Percentiles rank a stretch among this genome's conserved stretches.
Evolutionary conservation across 1,140 invertebrate genomes (phyloP).

Genomic region (Drosophila baimaii): DNA sequence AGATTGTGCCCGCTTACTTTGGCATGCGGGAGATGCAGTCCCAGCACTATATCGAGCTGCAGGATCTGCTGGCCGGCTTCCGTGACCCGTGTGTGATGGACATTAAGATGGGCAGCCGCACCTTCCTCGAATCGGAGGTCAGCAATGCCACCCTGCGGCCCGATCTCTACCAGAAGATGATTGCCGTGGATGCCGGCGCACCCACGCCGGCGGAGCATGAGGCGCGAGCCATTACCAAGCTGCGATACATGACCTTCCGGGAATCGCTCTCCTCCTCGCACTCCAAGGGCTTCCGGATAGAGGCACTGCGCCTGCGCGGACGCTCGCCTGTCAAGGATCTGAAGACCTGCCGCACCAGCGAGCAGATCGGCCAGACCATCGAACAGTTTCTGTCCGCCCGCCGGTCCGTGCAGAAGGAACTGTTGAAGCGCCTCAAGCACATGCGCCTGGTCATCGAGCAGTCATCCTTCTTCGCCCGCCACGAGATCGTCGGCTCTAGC

Average conservation of each 20-base stretch:
- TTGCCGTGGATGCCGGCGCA: slow-evolving; percentile 94
- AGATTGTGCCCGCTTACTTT: slow-evolving; percentile 94
- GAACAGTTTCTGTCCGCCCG: slow-evolving; percentile 90
- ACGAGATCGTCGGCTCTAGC: slow-evolving; percentile 98
- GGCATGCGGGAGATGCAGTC: slow-evolving; percentile 93
- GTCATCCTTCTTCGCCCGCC: slow-evolving; percentile 93
- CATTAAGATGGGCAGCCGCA: slow-evolving; percentile 96
- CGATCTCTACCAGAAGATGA: slow-evolving; percentile 96
- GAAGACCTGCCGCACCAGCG: slow-evolving; percentile 90
- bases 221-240: slow-evolving; percentile 93
- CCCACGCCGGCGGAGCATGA: slow-evolving; percentile 93
- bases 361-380: slow-evolving; percentile 92
- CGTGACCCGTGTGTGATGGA: slow-evolving; percentile 95
- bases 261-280: slow-evolving; percentile 97
- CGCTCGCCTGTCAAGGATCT: slow-evolving; percentile 90
- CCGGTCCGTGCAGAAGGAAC: slow-evolving; percentile 87
- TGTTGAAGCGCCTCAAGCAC: slow-evolving; percentile 90
- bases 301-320: slow-evolving; percentile 95
- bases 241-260: slow-evolving; percentile 97
- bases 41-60: slow-evolving; percentile 95
- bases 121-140: slow-evolving; percentile 97
- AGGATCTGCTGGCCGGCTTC: slow-evolving; percentile 94
- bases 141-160: slow-evolving; percentile 90
- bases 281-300: slow-evolving; percentile 96
- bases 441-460: slow-evolving; percentile 92